These are phyloP conservation scores for Pelvicachromis taeniatus DNA, from an alignment of 2,113 vertebrate genomes.

Conservation along the genomic window DNA sequence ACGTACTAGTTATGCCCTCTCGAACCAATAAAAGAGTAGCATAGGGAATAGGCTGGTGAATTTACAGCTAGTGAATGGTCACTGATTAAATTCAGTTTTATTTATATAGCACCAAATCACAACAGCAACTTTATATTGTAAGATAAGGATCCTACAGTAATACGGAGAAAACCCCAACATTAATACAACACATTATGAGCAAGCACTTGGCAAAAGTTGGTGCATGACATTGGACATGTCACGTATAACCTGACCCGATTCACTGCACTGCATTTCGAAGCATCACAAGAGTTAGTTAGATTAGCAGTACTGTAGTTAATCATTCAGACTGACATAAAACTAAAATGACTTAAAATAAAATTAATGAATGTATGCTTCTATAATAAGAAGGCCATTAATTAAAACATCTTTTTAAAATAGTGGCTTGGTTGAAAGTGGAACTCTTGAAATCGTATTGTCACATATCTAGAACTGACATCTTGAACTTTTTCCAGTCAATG, in stretches of 20 bases:
- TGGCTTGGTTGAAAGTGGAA: not conserved
- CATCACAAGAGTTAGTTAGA: not conserved
- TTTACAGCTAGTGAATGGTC: not conserved
- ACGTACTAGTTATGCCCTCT: not conserved
- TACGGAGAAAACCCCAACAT: not conserved
- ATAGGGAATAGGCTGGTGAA: not conserved
- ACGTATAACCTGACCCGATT: not conserved
- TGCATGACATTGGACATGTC: not conserved
- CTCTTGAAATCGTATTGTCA: not conserved
- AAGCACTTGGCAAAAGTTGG: not conserved
- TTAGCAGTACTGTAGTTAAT: not conserved
- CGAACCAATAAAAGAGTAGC: not conserved
- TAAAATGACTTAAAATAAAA: not conserved
- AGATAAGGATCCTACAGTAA: not conserved
- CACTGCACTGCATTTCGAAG: not conserved
- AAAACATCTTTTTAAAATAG: not conserved
- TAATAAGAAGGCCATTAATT: not conserved
- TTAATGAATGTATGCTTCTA: not conserved
- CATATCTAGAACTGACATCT: not conserved
- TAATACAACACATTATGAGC: not conserved
- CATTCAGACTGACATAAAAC: not conserved
- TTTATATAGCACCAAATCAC: not conserved
- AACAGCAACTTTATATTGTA: not conserved
- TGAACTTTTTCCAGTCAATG: not conserved
- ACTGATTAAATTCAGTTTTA: not conserved